Evolutionary conservation across 1,140 invertebrate species (phyloP).

Genomic region (Ganaspis sp.): DNA sequence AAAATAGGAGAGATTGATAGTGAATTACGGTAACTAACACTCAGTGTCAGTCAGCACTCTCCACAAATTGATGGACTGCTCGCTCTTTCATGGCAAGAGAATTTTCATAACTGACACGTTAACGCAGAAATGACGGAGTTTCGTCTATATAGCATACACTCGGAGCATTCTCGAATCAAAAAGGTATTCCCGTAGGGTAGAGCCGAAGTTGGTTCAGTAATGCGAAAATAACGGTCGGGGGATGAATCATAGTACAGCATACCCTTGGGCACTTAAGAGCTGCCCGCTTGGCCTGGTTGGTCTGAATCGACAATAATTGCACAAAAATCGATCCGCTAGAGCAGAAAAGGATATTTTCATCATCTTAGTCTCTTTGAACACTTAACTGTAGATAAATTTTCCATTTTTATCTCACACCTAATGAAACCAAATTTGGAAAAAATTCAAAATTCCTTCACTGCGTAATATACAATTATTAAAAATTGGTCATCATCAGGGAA

Average conservation of each 20-base stretch:
- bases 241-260: constrained; percentile 54
- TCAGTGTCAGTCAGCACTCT: constrained; percentile 45
- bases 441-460: too few species aligned
- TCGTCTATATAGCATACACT: constrained; percentile 46
- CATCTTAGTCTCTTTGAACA: not conserved
- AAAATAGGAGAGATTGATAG: constrained; percentile 37
- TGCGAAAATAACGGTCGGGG: constrained; percentile 67
- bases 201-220: constrained; percentile 55
- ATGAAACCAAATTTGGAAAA: constrained; percentile 6
- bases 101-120: constrained; percentile 67
- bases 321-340: constrained; percentile 54
- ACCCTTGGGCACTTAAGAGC: constrained; percentile 53
- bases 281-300: constrained; percentile 48
- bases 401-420: constrained; percentile 1
- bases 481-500: too few species aligned
- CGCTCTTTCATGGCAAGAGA: constrained; percentile 34
- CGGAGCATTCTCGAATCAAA: constrained; percentile 55
- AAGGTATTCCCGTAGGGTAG: constrained; percentile 57
- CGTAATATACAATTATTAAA: too few species aligned
- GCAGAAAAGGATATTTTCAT: constrained; percentile 1
- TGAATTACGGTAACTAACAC: constrained; percentile 41
- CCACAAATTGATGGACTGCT: constrained; percentile 58
- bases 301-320: constrained; percentile 62
- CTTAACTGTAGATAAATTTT: constrained; percentile 22
- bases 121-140: constrained; percentile 61